Evolutionary conservation across 30 jellyfish, hydroid and myxozoan species (phyloP).

Genomic region (Hydractinia symbiolongicarpus): DNA sequence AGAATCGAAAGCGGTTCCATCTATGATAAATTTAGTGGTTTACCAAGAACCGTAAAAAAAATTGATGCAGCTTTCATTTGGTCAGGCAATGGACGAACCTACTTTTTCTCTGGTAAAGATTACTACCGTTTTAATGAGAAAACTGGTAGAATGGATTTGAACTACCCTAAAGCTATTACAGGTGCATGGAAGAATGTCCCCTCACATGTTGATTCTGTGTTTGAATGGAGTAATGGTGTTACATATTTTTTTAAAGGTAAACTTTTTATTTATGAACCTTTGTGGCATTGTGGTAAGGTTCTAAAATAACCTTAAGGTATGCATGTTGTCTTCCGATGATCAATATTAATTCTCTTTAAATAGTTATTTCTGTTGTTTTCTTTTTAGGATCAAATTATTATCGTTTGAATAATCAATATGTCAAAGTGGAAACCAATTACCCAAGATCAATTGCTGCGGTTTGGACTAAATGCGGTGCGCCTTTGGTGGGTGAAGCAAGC

Average conservation of each 20-base stretch:
- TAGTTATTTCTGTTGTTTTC: not conserved
- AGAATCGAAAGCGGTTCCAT: slow-evolving; percentile 35
- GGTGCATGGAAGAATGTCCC: slow-evolving; percentile 85
- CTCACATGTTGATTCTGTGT: slow-evolving; percentile 55
- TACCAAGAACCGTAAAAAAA: slow-evolving; percentile 40
- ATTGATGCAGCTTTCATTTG: slow-evolving; percentile 88
- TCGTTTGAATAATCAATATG: not conserved
- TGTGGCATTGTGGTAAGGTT: too few relatives aligned
- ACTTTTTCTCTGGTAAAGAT: slow-evolving; percentile 50
- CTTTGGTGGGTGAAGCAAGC: too few relatives aligned
- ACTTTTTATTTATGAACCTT: too few relatives aligned
- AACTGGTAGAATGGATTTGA: slow-evolving; percentile 36
- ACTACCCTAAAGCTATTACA: slow-evolving; percentile 50
- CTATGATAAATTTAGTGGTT: slow-evolving; percentile 44
- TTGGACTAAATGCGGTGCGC: not conserved
- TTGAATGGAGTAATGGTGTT: slow-evolving; percentile 74
- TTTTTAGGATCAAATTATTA: not conserved
- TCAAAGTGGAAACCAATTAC: not conserved
- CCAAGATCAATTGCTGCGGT: not conserved
- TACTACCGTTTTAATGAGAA: slow-evolving; percentile 38
- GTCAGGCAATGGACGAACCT: slow-evolving; percentile 57
- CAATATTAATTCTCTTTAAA: not conserved
- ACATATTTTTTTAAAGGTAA: slow-evolving; percentile 87
- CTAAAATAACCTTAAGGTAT: not conserved
- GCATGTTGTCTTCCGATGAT: not conserved